These are phyloP conservation scores for Gonocerus acuteangulatus DNA, from an alignment of 2,888 invertebrate species.

Conservation along the genomic window DNA sequence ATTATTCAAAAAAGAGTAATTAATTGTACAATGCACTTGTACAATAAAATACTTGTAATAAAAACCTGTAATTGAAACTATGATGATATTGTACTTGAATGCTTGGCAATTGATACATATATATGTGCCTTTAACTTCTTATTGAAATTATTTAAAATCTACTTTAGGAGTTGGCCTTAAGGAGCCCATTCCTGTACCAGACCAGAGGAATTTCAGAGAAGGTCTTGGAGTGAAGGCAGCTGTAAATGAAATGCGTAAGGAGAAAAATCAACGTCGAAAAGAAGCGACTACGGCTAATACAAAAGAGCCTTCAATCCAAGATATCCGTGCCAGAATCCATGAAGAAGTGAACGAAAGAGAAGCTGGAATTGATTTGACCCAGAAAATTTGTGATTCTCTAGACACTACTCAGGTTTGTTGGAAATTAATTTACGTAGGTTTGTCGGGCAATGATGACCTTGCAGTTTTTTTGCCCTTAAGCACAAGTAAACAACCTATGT, in stretches of 20 bases:
- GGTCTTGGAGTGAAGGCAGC: slow-evolving; percentile 55
- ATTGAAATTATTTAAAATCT: too few species aligned
- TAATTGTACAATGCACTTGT: too few species aligned
- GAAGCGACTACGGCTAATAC: slow-evolving; percentile 38
- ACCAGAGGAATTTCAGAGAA: slow-evolving; percentile 53
- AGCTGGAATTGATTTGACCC: slow-evolving; percentile 43
- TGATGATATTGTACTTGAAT: too few species aligned
- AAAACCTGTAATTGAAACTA: too few species aligned
- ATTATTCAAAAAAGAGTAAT: too few species aligned
- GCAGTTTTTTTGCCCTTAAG: too few species aligned
- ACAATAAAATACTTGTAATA: too few species aligned
- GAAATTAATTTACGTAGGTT: too few species aligned
- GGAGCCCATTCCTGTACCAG: slow-evolving; percentile 56
- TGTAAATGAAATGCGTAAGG: slow-evolving; percentile 43
- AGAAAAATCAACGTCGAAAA: slow-evolving; percentile 41
- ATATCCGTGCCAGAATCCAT: slow-evolving; percentile 46
- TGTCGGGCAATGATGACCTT: too few species aligned
- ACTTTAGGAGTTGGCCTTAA: slow-evolving; percentile 32
- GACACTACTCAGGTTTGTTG: slow-evolving; percentile 48
- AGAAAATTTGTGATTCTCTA: slow-evolving; percentile 52
- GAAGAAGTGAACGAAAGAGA: slow-evolving; percentile 48
- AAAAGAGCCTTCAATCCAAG: slow-evolving; percentile 37
- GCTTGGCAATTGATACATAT: too few species aligned
- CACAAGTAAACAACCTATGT: too few species aligned
- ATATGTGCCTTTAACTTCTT: too few species aligned